phyloP scores from a whole-genome alignment of 1,140 invertebrate species.

The Drosophila insularis region DNA sequence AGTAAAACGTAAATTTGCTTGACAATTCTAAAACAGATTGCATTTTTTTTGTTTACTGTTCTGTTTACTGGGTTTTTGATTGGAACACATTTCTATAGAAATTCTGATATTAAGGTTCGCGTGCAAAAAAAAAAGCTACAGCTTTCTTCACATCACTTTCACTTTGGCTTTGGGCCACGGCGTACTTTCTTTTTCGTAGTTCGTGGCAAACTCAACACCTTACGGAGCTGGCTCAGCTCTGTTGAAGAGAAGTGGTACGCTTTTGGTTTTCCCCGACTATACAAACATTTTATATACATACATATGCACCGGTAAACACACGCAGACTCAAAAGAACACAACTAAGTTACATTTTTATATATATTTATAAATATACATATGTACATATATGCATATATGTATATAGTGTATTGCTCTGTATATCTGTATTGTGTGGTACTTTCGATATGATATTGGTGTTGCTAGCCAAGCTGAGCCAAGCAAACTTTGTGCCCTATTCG shows the following conservation, averaged over 20 bases:
- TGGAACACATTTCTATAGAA: not conserved
- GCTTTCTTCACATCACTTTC: not conserved
- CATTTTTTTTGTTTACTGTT: too few relatives aligned
- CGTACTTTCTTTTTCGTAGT: not conserved
- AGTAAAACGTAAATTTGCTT: too few relatives aligned
- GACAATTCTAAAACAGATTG: too few relatives aligned
- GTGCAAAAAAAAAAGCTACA: slow-evolving; percentile 15
- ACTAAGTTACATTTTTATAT: too few relatives aligned
- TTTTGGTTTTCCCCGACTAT: slow-evolving; percentile 60
- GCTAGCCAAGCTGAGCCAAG: slow-evolving; percentile 34
- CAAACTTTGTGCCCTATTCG: slow-evolving; percentile 36
- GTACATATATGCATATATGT: too few relatives aligned
- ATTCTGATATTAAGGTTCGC: slow-evolving; percentile 21
- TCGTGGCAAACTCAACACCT: slow-evolving; percentile 14
- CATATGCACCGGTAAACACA: slow-evolving; percentile 4
- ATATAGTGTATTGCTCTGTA: not conserved
- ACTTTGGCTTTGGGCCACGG: not conserved
- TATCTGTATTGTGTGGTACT: slow-evolving; percentile 46
- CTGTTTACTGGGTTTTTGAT: too few relatives aligned
- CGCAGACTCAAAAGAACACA: too few relatives aligned
- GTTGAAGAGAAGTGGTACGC: slow-evolving; percentile 23
- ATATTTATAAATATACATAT: too few relatives aligned
- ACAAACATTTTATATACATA: not conserved
- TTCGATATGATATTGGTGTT: slow-evolving; percentile 50
- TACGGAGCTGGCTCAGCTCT: slow-evolving; percentile 1